These are phyloP conservation scores for Apodemus speciosus DNA, from an alignment of 2,113 vertebrate species.

Conservation along the genomic window DNA sequence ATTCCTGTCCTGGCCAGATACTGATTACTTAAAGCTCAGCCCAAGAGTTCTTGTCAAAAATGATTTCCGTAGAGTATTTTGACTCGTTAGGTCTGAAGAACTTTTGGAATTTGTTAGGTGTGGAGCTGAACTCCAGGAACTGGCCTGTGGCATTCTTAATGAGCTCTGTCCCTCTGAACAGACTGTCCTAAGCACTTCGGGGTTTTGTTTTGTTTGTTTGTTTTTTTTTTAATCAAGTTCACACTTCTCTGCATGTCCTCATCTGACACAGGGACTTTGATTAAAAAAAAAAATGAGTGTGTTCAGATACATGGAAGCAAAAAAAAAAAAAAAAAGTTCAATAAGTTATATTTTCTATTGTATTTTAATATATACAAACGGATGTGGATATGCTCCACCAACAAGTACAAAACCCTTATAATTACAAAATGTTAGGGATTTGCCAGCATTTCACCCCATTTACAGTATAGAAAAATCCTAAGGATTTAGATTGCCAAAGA, in stretches of 20 bases:
- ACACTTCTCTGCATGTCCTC: constrained; percentile 7
- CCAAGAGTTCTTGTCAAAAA: constrained; percentile 88
- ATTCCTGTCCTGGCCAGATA: constrained; percentile 90
- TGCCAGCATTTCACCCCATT: not conserved
- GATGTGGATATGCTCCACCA: not conserved
- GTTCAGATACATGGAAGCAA: not conserved
- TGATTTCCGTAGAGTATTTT: constrained; percentile 85
- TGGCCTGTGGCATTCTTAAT: not conserved
- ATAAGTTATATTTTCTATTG: not conserved
- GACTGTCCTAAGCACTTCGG: constrained; percentile 16
- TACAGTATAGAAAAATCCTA: not conserved
- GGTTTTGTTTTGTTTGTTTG: not conserved
- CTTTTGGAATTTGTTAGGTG: constrained; percentile 80
- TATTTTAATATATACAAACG: not conserved
- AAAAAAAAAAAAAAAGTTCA: not conserved
- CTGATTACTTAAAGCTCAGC: constrained; percentile 89
- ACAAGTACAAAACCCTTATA: not conserved
- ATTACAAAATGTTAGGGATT: not conserved
- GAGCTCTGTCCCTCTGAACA: constrained; percentile 46
- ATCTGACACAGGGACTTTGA: constrained; percentile 3
- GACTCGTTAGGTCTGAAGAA: constrained; percentile 84
- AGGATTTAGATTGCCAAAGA: not conserved
- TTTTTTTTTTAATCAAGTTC: not conserved
- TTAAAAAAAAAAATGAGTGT: constrained; percentile 4
- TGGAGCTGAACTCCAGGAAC: constrained; percentile 67